Conservation (phyloP, 2,888 invertebrate species). For the Conistra vaccinii region DNA sequence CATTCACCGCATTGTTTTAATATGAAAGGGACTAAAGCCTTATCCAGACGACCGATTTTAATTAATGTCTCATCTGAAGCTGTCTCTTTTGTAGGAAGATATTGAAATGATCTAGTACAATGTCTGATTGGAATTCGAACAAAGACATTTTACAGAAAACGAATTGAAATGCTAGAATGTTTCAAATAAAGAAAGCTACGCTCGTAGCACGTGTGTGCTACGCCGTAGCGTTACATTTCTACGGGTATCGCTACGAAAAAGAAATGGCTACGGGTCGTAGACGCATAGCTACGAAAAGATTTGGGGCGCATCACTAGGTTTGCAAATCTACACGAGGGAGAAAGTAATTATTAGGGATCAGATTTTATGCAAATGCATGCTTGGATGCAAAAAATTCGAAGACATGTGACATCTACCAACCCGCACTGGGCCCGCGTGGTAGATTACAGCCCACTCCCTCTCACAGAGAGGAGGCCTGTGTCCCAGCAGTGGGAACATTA, state of each 20-base stretch:
- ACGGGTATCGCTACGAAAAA: conserved; percentile 3
- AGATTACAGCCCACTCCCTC: too few relatives aligned
- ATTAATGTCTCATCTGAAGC: neutral
- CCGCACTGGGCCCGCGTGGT: too few relatives aligned
- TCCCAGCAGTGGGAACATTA: too few relatives aligned
- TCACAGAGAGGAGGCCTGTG: too few relatives aligned
- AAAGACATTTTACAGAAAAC: neutral
- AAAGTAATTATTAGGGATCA: neutral
- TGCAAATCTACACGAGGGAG: neutral
- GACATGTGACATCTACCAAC: too few relatives aligned
- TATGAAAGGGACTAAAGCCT: conserved; percentile 23
- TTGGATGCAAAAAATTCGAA: too few relatives aligned
- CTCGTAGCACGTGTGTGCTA: conserved; percentile 26
- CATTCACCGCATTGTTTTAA: conserved; percentile 41
- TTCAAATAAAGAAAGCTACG: conserved; percentile 10
- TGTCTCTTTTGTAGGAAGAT: neutral
- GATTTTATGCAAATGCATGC: neutral
- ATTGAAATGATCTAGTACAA: neutral
- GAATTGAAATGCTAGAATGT: too few relatives aligned
- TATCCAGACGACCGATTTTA: conserved; percentile 13
- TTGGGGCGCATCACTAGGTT: neutral
- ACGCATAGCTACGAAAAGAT: neutral
- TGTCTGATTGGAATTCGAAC: too few relatives aligned
- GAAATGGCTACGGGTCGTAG: conserved; percentile 31
- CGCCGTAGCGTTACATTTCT: conserved; percentile 24